Conservation (phyloP, 1,140 invertebrate genomes). For the Drosophila nannoptera region DNA sequence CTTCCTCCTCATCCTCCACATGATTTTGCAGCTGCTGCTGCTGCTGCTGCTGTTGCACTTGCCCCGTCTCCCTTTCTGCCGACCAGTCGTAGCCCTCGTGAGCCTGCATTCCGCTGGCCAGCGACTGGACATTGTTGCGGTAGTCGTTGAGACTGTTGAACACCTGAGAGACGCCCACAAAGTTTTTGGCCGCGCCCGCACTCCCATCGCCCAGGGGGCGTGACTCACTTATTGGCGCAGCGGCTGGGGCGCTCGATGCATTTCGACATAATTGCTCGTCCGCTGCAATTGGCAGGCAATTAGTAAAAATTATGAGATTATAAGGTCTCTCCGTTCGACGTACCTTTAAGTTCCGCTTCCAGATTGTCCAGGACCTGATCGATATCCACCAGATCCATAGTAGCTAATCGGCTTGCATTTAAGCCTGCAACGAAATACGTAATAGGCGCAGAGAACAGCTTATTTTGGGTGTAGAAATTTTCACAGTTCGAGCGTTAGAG, state of each 20-base stretch:
- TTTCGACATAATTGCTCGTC: conserved; percentile 59
- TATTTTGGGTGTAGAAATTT: conserved; percentile 35
- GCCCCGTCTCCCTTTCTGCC: background rate
- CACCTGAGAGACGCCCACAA: conserved; percentile 80
- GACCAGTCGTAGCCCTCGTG: conserved; percentile 35
- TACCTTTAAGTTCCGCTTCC: conserved; percentile 80
- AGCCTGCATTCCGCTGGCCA: conserved; percentile 31
- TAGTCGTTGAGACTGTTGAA: conserved; percentile 84
- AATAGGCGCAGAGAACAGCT: conserved; percentile 26
- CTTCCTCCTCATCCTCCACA: conserved; percentile 1
- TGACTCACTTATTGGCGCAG: conserved; percentile 22
- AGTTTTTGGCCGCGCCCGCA: conserved; percentile 47
- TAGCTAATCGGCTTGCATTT: conserved; percentile 36
- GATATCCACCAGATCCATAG: conserved; percentile 84
- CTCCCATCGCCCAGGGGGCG: conserved; percentile 50
- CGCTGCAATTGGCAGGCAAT: conserved; percentile 36
- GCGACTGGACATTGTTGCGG: conserved; percentile 80
- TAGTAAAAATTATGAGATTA: background rate
- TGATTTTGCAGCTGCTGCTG: background rate
- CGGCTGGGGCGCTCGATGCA: conserved; percentile 81
- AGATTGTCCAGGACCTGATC: conserved; percentile 94
- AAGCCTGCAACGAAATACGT: conserved; percentile 35
- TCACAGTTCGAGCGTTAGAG: conserved; percentile 13
- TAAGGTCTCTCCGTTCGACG: background rate
- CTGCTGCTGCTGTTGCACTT: conserved; percentile 2